Evolutionary conservation across 2,113 vertebrate species (phyloP).

Genomic region (Machaerirhynchus nigripectus): DNA sequence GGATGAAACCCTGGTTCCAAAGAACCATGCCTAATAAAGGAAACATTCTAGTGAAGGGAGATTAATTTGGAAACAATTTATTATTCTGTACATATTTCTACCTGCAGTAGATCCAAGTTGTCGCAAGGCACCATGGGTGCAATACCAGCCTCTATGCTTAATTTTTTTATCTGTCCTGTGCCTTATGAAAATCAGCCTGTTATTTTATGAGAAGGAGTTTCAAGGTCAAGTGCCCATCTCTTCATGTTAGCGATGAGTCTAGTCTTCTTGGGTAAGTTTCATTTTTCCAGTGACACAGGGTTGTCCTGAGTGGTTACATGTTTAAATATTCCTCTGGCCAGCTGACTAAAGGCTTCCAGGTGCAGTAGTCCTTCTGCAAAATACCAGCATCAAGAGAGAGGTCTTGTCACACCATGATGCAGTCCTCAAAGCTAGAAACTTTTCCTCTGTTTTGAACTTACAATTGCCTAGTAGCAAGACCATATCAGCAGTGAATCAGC

Average conservation of each 20-base stretch:
- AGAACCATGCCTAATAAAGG: background rate
- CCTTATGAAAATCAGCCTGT: background rate
- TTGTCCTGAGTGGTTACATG: background rate
- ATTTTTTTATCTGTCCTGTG: background rate
- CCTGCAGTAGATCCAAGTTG: background rate
- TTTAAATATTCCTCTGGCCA: background rate
- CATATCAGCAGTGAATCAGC: background rate
- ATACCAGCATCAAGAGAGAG: background rate
- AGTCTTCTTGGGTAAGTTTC: background rate
- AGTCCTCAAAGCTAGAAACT: background rate
- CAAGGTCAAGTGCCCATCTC: background rate
- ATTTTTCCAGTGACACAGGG: background rate
- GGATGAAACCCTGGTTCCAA: background rate
- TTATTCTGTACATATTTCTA: background rate
- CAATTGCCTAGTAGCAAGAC: background rate
- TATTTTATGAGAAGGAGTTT: background rate
- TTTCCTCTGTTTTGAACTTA: background rate
- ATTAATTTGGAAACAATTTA: background rate
- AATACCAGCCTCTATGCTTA: background rate
- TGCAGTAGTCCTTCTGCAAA: background rate
- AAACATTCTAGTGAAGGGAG: background rate
- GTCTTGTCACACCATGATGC: background rate
- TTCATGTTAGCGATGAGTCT: background rate
- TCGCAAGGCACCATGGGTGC: background rate
- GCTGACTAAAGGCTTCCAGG: background rate